phyloP scores from a whole-genome alignment of 1,140 invertebrate genomes.

The Lasioglossum baleicum region DNA sequence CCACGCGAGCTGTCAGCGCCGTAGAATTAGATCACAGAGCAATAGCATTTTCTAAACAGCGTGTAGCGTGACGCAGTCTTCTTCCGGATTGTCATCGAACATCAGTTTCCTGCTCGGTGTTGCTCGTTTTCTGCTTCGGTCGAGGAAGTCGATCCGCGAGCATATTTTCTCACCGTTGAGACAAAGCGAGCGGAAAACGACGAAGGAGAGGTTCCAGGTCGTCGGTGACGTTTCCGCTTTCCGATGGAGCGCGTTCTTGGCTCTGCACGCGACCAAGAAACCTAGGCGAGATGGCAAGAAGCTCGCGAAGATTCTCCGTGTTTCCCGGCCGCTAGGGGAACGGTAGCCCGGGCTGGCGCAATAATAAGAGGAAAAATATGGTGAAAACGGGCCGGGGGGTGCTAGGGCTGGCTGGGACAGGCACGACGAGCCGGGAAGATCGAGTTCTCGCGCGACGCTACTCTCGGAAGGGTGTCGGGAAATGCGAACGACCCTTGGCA shows the following conservation, averaged over 20 bases:
- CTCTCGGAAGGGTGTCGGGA: constrained; percentile 44
- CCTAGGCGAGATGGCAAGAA: neutral
- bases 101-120: neutral
- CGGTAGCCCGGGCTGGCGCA: neutral
- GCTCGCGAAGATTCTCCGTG: neutral
- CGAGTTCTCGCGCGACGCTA: constrained; percentile 29
- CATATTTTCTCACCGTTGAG: constrained; percentile 43
- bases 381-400: neutral
- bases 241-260: neutral
- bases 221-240: constrained; percentile 12
- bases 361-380: neutral
- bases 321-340: neutral
- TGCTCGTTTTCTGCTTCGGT: neutral
- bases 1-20: no score
- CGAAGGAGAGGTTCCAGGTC: constrained; percentile 2
- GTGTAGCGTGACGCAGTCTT: no score
- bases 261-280: neutral
- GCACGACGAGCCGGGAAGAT: constrained; percentile 21
- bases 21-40: no score
- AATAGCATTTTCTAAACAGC: no score
- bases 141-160: constrained; percentile 8
- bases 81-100: neutral
- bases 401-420: neutral
- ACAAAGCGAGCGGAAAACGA: constrained; percentile 44
- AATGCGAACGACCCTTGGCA: constrained; percentile 65